Evolutionary conservation across 1,140 invertebrate species (phyloP).

Genomic region (Pachypsylla venusta): DNA sequence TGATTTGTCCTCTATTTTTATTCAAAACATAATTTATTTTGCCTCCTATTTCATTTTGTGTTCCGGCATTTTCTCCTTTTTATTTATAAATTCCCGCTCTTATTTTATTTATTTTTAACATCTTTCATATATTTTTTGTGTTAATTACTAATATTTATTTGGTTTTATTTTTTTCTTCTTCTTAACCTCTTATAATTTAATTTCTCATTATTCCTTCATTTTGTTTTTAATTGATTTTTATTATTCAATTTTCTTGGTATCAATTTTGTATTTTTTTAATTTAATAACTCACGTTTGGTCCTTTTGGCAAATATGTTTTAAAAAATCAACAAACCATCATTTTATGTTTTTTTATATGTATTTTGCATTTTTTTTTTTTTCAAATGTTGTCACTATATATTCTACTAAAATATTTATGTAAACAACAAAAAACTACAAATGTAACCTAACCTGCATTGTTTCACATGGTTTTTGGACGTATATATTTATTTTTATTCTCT

Average conservation of each 20-base stretch:
- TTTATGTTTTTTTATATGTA: not conserved
- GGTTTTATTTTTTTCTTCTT: slow-evolving; percentile 12
- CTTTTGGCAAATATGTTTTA: not conserved
- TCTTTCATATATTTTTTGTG: too few species aligned
- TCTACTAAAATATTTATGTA: not conserved
- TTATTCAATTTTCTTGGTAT: not conserved
- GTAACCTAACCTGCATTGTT: too few species aligned
- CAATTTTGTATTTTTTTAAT: not conserved
- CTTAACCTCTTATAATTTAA: slow-evolving; percentile 8
- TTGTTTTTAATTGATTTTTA: slow-evolving; percentile 13
- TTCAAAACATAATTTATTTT: too few species aligned
- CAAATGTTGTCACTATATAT: not conserved
- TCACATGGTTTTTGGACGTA: too few species aligned
- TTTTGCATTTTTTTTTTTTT: not conserved
- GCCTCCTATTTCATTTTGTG: too few species aligned
- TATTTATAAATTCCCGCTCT: too few species aligned
- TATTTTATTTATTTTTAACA: too few species aligned
- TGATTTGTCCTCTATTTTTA: too few species aligned
- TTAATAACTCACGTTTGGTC: not conserved
- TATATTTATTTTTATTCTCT: too few species aligned
- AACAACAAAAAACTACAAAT: too few species aligned
- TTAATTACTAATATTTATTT: slow-evolving; percentile 12
- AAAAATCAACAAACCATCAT: not conserved
- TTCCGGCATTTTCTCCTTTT: too few species aligned
- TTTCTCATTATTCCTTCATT: slow-evolving; percentile 15